Base-by-base conservation (phyloP, 2,888 invertebrate genomes). In the Drosophila quinaria region DNA sequence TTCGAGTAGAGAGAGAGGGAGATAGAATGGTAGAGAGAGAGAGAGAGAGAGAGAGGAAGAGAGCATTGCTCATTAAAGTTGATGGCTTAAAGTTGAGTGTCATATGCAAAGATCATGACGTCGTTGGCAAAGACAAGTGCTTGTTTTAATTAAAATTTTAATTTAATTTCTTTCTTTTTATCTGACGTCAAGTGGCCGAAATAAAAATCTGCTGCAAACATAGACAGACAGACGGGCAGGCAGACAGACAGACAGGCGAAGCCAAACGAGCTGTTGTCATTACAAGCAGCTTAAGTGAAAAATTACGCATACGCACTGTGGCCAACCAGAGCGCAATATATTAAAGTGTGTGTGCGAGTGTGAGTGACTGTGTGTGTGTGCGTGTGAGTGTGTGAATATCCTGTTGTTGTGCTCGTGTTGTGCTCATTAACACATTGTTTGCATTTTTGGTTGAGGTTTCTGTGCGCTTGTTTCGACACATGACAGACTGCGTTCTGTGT, bases 91-190 rank as follows among this genome's bases (percentile, higher is more conserved):
- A 81, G 75, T 64, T 51, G 51, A 47, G 59, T 51, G 61, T 25
- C 58, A 60, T 44, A 59, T 56, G 63, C 65, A 69, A 54, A 79
- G 69, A 67, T 62, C 59, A 44, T 47, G 64, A 50, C 46, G 55
- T 52, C 61, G 55, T 52, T 61, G 19, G 47, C 51, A 55, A 59
- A 65, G 76, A 66, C 76, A 72, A 83, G 76, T 74, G 89, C 87
- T 78, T 84, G 81, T 74, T 87, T 86, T 86, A 89, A 86, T 86
- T 86, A 86, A 84, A 86, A 81, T 84, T 86, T 89, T 84, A 75
- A 86, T 87, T 89, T 79, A 74, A 81, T 81, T 80, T 67, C 61
- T 37, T 13, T 67, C 22, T 22, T 63, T 37, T n/a, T 50, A 22
- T 54, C 52, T 50, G 41, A 54, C 78, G 61, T 85, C 82, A 88